Percentiles rank a stretch among this genome's conserved stretches.
Evolutionary conservation across 2,113 vertebrate species (phyloP).

Genomic region (Copsychus sechellarum): DNA sequence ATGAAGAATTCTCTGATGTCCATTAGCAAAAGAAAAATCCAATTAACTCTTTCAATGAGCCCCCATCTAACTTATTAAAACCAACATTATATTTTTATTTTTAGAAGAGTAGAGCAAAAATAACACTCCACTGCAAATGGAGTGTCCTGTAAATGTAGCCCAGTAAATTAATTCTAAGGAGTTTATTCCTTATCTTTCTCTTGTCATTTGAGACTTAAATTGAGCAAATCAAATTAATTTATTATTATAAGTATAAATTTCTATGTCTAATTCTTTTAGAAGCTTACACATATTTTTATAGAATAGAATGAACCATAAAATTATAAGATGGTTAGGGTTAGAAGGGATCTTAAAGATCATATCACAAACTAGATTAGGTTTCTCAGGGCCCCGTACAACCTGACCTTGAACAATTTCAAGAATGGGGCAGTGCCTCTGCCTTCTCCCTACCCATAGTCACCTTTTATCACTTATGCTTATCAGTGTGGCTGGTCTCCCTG

Average conservation of each 20-base stretch:
- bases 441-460: neutral
- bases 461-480: neutral
- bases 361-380: neutral
- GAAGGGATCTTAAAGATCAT: neutral
- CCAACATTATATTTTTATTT: neutral
- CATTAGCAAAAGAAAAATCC: neutral
- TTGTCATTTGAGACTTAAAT: neutral
- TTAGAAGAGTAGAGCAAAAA: neutral
- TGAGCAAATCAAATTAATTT: neutral
- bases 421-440: neutral
- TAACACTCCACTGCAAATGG: neutral
- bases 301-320: neutral
- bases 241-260: neutral
- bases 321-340: neutral
- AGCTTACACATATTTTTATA: neutral
- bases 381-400: neutral
- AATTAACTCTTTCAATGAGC: neutral
- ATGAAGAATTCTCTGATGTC: neutral
- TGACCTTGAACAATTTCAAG: neutral
- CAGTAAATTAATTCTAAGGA: neutral
- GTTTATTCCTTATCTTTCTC: neutral
- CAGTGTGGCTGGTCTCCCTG: neutral
- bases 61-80: neutral
- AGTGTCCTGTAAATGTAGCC: neutral
- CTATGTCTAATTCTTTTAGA: constrained; percentile 5